Base-by-base conservation (phyloP, 1,140 invertebrate genomes). In the Drosophila mauritiana region DNA sequence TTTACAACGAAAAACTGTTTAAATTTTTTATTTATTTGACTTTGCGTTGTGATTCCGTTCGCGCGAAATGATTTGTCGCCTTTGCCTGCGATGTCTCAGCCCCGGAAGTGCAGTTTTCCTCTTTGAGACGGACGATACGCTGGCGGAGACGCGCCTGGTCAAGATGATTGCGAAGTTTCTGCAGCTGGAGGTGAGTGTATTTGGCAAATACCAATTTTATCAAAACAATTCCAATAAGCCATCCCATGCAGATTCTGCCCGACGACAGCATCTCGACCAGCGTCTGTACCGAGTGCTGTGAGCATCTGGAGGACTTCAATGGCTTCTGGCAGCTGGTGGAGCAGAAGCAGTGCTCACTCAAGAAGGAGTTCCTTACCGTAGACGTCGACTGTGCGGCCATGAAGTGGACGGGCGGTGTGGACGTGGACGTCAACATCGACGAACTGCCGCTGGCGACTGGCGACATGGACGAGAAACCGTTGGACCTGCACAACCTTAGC, bases 61-160 rank as follows among this genome's bases (percentile, higher is more conserved):
- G 4, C 92, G 96, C 96, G 67, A 97, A 11, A 90, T 90, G 88
- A 88, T 90, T 53, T 90, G 88, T 72, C 88, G 88, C 57, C 72
- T 90, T 69, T 90, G 88, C 76, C 73, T 90, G 72, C 81, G 70
- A 45, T 73, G 63, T 63, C 76, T 90, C 49, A 88, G 78, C 65
- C 73, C 69, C 61, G 81, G 80, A 46, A 78, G 67, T 65, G 82
- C 80, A 17, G 88, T 90, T 43, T 91, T 81, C 13, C 64, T 90
- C 10, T 90, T 91, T 52, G 79, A 90, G 22, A 88, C 80, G 15
- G 59, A 84, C 54, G 82, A 88, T 36, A 78, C 88, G 13, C 57
- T 86, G 36, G 77, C 82, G 25, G 88, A 90, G 53, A 80, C 88
- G 10, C 63, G 74, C n/a, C 63, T 90, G 53, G 82, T 90, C 13